Conservation (phyloP, 2,113 vertebrate species). For the Myxocyprinus asiaticus region DNA sequence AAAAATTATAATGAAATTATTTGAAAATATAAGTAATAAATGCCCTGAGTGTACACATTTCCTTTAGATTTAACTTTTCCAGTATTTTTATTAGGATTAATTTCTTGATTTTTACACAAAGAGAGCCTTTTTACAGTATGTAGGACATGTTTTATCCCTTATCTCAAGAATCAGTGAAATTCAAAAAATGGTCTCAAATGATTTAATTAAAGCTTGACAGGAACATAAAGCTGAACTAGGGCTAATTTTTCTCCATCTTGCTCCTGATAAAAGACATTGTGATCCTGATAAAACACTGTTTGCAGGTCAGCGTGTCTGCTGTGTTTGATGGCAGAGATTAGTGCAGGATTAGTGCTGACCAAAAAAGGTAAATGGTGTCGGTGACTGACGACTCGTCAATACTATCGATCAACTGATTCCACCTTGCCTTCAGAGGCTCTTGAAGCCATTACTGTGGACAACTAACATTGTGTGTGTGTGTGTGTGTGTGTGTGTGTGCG, state of each 20-base stretch:
- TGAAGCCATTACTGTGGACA: slow-evolving; percentile 22
- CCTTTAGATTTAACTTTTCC: too few relatives aligned
- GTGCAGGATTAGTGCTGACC: slow-evolving; percentile 18
- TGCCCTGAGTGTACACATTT: too few relatives aligned
- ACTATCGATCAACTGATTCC: slow-evolving; percentile 29
- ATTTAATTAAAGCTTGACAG: background rate
- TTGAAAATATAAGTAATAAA: too few relatives aligned
- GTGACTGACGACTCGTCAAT: slow-evolving; percentile 30
- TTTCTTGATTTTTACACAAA: too few relatives aligned
- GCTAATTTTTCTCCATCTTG: background rate
- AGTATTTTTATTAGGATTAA: too few relatives aligned
- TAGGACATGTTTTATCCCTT: too few relatives aligned
- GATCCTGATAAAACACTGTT: background rate
- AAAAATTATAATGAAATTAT: too few relatives aligned
- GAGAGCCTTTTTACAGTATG: too few relatives aligned
- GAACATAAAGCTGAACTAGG: background rate
- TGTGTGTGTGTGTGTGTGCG: slow-evolving; percentile 3
- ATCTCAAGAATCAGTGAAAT: too few relatives aligned
- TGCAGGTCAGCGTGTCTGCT: background rate
- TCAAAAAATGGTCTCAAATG: background rate
- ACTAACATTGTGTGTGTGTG: slow-evolving; percentile 1
- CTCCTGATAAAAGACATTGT: background rate
- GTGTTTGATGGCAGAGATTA: slow-evolving; percentile 27
- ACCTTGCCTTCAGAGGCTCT: background rate
- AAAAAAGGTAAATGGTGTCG: slow-evolving; percentile 27